phyloP scores from a whole-genome alignment of 2,113 vertebrate species.

The Archilochus colubris region DNA sequence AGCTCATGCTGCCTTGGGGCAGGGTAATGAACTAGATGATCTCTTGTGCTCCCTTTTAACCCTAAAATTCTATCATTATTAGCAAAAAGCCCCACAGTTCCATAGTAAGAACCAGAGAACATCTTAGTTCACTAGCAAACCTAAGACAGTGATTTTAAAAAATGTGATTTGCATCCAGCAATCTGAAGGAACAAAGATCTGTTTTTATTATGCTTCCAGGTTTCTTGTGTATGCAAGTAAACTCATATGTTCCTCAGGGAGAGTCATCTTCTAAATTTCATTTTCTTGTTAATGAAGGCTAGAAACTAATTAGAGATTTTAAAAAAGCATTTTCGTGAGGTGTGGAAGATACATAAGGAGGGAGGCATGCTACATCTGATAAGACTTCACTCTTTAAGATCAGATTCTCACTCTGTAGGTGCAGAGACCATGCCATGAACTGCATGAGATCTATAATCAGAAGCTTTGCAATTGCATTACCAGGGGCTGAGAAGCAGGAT shows the following conservation, averaged over 20 bases:
- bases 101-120: background rate
- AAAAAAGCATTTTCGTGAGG: background rate
- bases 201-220: background rate
- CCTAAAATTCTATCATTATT: slow-evolving; percentile 8
- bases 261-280: background rate
- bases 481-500: rapidly evolving
- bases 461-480: background rate
- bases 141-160: background rate
- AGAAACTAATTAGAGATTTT: background rate
- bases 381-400: background rate
- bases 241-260: background rate
- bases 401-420: background rate
- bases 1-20: slow-evolving; percentile 48
- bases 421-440: background rate
- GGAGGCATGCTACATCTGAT: rapidly evolving
- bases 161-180: background rate
- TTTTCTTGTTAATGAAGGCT: background rate
- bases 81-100: background rate
- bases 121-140: background rate
- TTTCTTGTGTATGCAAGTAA: background rate
- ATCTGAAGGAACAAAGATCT: background rate
- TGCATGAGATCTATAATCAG: background rate
- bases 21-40: slow-evolving; percentile 43
- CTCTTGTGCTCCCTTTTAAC: slow-evolving; percentile 18
- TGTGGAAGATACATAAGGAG: background rate